phyloP scores from a whole-genome alignment of 2,113 vertebrate genomes.

The Natator depressus region DNA sequence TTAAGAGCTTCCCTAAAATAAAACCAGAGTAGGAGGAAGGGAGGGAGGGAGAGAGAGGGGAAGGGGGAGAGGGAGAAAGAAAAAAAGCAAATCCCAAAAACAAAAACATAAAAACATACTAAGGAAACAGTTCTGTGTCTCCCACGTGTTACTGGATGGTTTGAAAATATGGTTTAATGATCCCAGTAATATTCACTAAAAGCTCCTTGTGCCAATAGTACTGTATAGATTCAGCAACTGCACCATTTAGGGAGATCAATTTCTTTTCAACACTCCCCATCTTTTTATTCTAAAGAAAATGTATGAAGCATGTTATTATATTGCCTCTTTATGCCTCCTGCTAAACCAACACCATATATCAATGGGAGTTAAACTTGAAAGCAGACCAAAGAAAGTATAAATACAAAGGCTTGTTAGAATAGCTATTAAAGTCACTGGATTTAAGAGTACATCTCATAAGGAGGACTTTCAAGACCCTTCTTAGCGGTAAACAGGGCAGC shows the following conservation, averaged over 20 bases:
- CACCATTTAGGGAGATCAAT: background rate
- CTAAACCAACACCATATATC: background rate
- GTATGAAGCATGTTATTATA: background rate
- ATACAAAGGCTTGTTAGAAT: background rate
- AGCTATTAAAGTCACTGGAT: background rate
- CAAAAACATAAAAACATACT: background rate
- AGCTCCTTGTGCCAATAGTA: background rate
- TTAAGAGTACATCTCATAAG: background rate
- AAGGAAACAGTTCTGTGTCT: background rate
- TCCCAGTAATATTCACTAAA: background rate
- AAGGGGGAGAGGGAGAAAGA: too few relatives aligned
- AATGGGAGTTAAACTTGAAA: background rate
- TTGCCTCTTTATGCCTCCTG: background rate
- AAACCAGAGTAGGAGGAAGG: accelerated
- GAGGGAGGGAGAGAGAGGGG: background rate
- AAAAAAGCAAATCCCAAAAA: background rate
- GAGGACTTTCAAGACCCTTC: background rate
- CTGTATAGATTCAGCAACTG: accelerated
- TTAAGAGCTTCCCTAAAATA: background rate
- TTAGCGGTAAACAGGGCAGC: accelerated
- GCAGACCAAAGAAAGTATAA: background rate
- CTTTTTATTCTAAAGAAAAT: background rate
- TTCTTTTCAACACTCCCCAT: background rate
- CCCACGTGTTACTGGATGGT: background rate
- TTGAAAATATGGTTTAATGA: background rate